These are phyloP conservation scores for Vicugna pacos DNA, from an alignment of 2,113 vertebrate genomes.

Conservation along the genomic window DNA sequence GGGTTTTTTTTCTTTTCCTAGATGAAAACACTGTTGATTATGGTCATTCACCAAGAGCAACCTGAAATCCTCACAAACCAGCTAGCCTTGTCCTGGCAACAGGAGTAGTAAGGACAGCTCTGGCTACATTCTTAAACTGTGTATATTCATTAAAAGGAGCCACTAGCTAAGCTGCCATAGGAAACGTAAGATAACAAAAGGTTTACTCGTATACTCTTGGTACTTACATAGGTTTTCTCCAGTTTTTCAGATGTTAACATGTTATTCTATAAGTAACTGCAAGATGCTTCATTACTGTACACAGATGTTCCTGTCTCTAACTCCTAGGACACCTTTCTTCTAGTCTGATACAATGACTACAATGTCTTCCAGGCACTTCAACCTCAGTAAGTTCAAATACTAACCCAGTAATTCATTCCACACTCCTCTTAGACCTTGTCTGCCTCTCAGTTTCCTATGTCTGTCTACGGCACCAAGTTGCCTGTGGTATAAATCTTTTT, in stretches of 20 bases:
- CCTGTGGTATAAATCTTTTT: neutral
- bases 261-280: neutral
- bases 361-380: neutral
- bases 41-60: neutral
- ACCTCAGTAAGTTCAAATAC: neutral
- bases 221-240: neutral
- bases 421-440: neutral
- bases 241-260: neutral
- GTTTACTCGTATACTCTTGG: neutral
- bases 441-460: neutral
- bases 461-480: neutral
- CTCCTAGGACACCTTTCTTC: neutral
- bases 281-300: neutral
- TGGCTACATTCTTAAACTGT: neutral
- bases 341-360: neutral
- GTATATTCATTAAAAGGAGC: neutral
- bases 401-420: neutral
- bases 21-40: neutral
- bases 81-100: neutral
- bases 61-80: neutral
- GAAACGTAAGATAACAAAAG: neutral
- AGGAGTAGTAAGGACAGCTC: neutral
- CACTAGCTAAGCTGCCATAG: neutral
- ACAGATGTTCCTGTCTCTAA: neutral
- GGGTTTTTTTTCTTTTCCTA: neutral